phyloP scores from a whole-genome alignment of 2,888 invertebrate species.

The Phania funesta region DNA sequence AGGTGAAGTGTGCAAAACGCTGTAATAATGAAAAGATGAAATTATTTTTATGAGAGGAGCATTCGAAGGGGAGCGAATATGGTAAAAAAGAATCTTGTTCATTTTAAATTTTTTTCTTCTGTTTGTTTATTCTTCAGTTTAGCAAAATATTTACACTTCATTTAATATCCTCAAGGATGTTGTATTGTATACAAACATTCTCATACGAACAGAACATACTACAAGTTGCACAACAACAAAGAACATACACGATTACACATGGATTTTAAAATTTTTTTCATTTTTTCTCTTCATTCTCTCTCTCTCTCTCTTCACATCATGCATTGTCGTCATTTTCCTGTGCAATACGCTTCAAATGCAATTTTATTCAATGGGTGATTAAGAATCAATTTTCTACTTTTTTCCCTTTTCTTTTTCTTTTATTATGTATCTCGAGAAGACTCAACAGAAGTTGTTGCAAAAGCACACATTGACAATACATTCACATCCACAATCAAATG shows the following conservation, averaged over 20 bases:
- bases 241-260: slow-evolving; percentile 31
- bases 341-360: slow-evolving; percentile 63
- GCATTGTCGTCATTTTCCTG: slow-evolving; percentile 46
- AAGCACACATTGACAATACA: slow-evolving; percentile 1
- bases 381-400: slow-evolving; percentile 67
- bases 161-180: slow-evolving; percentile 66
- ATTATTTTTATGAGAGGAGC: neutral
- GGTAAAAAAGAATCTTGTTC: neutral
- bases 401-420: neutral
- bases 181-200: slow-evolving; percentile 47
- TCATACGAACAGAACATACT: slow-evolving; percentile 47
- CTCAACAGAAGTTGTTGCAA: slow-evolving; percentile 13
- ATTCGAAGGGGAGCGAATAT: neutral
- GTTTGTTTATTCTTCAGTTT: slow-evolving; percentile 15
- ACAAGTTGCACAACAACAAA: slow-evolving; percentile 41
- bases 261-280: slow-evolving; percentile 27
- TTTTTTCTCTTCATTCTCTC: slow-evolving; percentile 5
- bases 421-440: neutral
- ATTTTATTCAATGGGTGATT: slow-evolving; percentile 68
- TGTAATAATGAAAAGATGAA: neutral
- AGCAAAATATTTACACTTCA: slow-evolving; percentile 67
- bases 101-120: slow-evolving; percentile 2
- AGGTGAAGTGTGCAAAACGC: too few species aligned
- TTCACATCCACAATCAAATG: neutral
- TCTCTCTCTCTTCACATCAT: slow-evolving; percentile 32